phyloP scores from a whole-genome alignment of 2,888 invertebrate species.

The Euphydryas editha region DNA sequence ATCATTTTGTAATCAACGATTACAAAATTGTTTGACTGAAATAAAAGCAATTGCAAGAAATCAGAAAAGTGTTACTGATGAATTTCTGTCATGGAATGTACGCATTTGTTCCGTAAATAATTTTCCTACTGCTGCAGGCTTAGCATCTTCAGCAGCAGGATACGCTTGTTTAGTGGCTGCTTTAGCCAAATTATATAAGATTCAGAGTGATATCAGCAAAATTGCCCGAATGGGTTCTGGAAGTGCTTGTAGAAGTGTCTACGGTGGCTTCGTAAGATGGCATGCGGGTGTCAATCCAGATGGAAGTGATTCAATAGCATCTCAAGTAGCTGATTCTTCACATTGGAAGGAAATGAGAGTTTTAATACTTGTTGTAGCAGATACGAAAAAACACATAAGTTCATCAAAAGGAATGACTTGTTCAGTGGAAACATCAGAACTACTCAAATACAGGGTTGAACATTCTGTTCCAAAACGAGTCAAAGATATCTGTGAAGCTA shows the following conservation, averaged over 20 bases:
- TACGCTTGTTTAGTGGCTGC: constrained; percentile 96
- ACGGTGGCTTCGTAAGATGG: constrained; percentile 98
- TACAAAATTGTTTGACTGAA: constrained; percentile 88
- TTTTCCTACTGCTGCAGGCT: constrained; percentile 98
- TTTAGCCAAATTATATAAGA: constrained; percentile 89
- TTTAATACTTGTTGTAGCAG: constrained; percentile 94
- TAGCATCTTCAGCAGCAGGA: constrained; percentile 99
- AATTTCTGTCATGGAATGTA: constrained; percentile 87
- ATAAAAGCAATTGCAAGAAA: constrained; percentile 68
- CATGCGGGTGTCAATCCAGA: constrained; percentile 85
- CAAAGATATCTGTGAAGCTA: constrained; percentile 77
- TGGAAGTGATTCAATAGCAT: constrained; percentile 91
- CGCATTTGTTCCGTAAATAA: constrained; percentile 96
- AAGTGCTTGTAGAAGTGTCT: constrained; percentile 97
- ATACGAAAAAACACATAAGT: constrained; percentile 90
- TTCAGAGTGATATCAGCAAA: constrained; percentile 88
- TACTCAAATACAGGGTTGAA: constrained; percentile 89
- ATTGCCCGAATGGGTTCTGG: constrained; percentile 96
- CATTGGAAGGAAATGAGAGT: constrained; percentile 97
- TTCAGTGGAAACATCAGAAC: constrained; percentile 90
- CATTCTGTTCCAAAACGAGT: constrained; percentile 89
- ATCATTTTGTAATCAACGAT: constrained; percentile 87
- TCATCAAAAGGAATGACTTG: constrained; percentile 96
- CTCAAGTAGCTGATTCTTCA: constrained; percentile 86
- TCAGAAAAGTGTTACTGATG: constrained; percentile 65